Evolutionary conservation across 2,113 vertebrate species (phyloP), one percentile per base, ranked within the genome.

Genomic region (Dicerorhinus sumatrensis): DNA sequence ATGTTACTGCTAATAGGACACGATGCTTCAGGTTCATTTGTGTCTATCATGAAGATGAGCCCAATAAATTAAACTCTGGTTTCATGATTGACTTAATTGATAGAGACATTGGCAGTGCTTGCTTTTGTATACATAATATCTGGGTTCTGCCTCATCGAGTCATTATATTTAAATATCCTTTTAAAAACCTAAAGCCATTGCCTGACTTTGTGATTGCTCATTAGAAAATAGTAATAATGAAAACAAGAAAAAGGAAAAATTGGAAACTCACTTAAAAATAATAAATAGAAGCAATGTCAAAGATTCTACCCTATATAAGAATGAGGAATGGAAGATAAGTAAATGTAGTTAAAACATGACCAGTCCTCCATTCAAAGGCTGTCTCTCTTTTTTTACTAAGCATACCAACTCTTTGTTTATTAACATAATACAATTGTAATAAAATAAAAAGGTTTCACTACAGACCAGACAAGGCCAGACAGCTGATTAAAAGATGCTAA

Each of bases 401-500:
- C 48, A 69, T 46, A 83, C 31, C 42, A 69, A 42, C 39, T 86
- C 73, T 84, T 96, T 63, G 65, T 89, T 95, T 97, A 80, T 97
- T 97, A 92, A 80, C 83, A 91, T 94, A 79, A 96, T 89, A 58
- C 73, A 92, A 93, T 54, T 89, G 10, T 62, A 76, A 75, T 87
- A 67, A 69, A 42, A 60, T n/a, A 42, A 20, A 42, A 39, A 82
- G 25, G 0, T 60, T 89, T 97, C 70, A 33, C 39, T 94, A 29
- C 39, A 84, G 79, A 80, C 0, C 51, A 94, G 56, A 89, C 31
- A 80, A 95, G 25, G 12, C 56, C 87, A 89, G 82, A 83, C 46
- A 67, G 7, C 46, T 94, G 60, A 96, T 96, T 95, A 89, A 94
- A 94, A 80, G 69, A 82, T 82, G n/a, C 33, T 73, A 86, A 96